Conservation (phyloP, 2,113 vertebrate species). For the Salvelinus sp. region DNA sequence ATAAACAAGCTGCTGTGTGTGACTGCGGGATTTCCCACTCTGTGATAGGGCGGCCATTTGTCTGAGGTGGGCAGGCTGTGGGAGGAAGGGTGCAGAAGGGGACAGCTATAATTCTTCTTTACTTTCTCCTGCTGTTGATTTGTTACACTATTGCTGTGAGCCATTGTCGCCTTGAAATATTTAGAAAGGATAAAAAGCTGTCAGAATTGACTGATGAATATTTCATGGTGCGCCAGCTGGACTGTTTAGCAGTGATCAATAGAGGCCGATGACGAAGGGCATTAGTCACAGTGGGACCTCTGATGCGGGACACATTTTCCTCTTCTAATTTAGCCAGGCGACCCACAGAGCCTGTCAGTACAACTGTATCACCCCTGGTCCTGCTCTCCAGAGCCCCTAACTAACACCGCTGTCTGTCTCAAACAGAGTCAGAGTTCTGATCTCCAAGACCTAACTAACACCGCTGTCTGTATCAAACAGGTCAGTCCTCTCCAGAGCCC, state of each 20-base stretch:
- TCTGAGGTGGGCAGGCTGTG: slow-evolving; percentile 23
- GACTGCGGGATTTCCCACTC: slow-evolving; percentile 38
- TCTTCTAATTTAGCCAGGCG: slow-evolving; percentile 30
- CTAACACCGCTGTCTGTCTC: neutral
- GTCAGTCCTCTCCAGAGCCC: neutral
- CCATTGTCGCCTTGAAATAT: slow-evolving; percentile 59
- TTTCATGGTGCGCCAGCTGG: slow-evolving; percentile 57
- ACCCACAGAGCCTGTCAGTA: neutral
- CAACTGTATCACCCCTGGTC: neutral
- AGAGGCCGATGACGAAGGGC: slow-evolving; percentile 37
- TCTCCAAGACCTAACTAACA: neutral
- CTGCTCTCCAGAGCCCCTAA: neutral
- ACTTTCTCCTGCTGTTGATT: slow-evolving; percentile 47
- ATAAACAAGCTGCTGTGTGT: slow-evolving; percentile 34
- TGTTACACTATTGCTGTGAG: slow-evolving; percentile 33
- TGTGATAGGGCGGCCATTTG: slow-evolving; percentile 32
- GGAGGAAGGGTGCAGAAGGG: neutral
- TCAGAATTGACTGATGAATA: slow-evolving; percentile 64
- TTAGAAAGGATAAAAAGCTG: slow-evolving; percentile 58
- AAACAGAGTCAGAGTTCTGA: neutral
- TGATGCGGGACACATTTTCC: slow-evolving; percentile 28
- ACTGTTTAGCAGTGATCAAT: slow-evolving; percentile 60
- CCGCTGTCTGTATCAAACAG: neutral
- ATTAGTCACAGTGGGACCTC: slow-evolving; percentile 40
- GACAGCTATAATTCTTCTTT: slow-evolving; percentile 49